Evolutionary conservation across 2,113 vertebrate species (phyloP).

Genomic region (Todiramphus chloris): DNA sequence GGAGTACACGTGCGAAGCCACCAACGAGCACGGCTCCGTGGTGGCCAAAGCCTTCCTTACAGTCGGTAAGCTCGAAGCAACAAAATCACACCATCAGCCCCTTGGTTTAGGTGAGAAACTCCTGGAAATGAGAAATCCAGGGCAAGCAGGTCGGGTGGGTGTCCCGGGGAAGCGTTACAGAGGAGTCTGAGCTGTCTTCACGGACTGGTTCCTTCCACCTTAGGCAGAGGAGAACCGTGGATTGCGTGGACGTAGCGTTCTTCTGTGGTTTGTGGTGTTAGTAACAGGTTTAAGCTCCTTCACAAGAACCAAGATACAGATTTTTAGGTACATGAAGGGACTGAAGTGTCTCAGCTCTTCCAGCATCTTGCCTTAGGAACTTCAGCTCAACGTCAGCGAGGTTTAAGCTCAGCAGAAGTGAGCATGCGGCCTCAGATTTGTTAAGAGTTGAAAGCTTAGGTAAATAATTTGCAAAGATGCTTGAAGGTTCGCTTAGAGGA

Average conservation of each 20-base stretch:
- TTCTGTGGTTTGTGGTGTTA: too few relatives aligned
- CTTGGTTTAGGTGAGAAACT: neutral
- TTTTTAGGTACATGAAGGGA: neutral
- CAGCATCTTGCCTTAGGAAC: neutral
- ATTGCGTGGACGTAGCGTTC: neutral
- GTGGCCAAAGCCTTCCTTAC: constrained; percentile 62
- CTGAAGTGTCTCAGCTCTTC: neutral
- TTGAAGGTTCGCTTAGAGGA: neutral
- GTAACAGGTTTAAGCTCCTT: neutral
- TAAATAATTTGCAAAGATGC: neutral
- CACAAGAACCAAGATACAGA: neutral
- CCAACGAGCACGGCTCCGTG: constrained; percentile 58
- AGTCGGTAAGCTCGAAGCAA: constrained; percentile 63
- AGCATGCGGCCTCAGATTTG: neutral
- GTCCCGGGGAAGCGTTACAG: accelerated
- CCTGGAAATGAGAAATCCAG: neutral
- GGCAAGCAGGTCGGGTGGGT: too few relatives aligned
- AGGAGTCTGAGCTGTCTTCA: neutral
- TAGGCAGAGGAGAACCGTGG: neutral
- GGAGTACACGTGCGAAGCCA: constrained; percentile 70
- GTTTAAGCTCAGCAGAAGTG: neutral
- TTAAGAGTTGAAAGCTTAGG: neutral
- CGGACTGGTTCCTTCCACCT: neutral
- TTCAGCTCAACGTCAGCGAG: neutral
- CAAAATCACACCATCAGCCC: accelerated